A percentile compares a stretch with the other conserved stretches of the same genome.
Conservation (phyloP, 2,888 invertebrate genomes). For the Oscheius sp. region DNA sequence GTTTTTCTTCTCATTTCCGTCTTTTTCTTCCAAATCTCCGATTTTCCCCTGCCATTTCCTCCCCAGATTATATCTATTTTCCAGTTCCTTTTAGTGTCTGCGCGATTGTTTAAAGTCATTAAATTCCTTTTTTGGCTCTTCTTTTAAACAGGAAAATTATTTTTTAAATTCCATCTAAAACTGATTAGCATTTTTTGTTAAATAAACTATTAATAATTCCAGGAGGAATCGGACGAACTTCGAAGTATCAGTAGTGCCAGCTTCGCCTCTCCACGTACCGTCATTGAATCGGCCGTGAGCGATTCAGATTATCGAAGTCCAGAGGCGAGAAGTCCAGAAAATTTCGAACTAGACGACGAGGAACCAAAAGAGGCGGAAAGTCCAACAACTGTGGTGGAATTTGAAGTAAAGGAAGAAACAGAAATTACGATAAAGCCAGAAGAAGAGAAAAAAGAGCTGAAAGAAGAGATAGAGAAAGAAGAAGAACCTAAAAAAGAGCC, state of each 20-base stretch:
- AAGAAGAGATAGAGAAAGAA: background rate
- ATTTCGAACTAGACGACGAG: background rate
- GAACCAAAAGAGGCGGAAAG: background rate
- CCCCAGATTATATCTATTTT: conserved; percentile 11
- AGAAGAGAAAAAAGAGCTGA: conserved; percentile 8
- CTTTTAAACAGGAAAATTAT: too few species aligned
- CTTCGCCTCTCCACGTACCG: conserved; percentile 52
- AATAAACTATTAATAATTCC: conserved; percentile 11
- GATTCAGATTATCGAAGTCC: conserved; percentile 28
- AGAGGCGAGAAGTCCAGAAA: conserved; percentile 26
- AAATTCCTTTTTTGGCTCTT: background rate
- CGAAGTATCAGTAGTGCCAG: conserved; percentile 50
- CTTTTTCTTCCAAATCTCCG: background rate
- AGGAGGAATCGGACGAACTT: conserved; percentile 60
- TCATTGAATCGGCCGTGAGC: conserved; percentile 40
- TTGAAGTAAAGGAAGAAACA: background rate
- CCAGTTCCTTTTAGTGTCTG: conserved; percentile 22
- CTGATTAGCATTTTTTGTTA: background rate
- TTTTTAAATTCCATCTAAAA: background rate
- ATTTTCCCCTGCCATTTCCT: background rate
- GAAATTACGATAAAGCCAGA: background rate
- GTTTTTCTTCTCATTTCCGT: background rate
- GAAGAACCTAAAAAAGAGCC: background rate
- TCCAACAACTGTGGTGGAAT: conserved; percentile 7
- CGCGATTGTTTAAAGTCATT: background rate